Base-by-base conservation (phyloP, 1,140 invertebrate species). In the Drosophila suzukii region DNA sequence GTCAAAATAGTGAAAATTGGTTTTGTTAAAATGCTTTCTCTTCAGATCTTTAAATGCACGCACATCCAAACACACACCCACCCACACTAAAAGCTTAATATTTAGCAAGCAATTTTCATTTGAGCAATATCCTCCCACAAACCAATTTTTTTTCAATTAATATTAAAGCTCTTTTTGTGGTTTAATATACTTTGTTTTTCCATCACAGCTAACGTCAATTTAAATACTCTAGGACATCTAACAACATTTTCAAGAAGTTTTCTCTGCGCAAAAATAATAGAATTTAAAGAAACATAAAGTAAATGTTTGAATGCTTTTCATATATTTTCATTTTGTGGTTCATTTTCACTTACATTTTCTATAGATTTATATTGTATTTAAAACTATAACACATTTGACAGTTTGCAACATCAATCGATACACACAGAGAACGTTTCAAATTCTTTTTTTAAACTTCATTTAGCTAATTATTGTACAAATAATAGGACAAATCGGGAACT, bases 171-270 rank as follows among this genome's bases (percentile, higher is more conserved):
- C 7, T 43, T 51, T 43, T 62, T 46, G 47, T 49, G 30, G 50
- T 51, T 60, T 66, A 66, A 73, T 67, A 56, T 62, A 63, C 61
- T 82, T 86, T 54, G 51, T 68, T 63, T 74, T 63, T 75, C 49
- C 78, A 86, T 86, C 83, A 86, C 75, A 82, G 78, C 78, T 86
- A 86, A 86, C 82, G 75, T 81, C 58, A 75, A 82, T 60, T 71
- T 68, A 43, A 53, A 12, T 51, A 11, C 43, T 59, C 57, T 81
- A 74, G 76, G 68, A 83, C 43, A 68, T 61, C 32, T 60, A 76
- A 57, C 57, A 59, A 63, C 39, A 63, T 49, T 62, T 65, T 24
- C 43, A 32, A 62, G 43, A 54, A 41, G 44, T 39, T 46, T 49
- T 49, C 10, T 32, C 20, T 61, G 24, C 13, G 17, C 60, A 24